Conservation (phyloP, 2,888 invertebrate genomes). For the Leptopterna dolabrata region DNA sequence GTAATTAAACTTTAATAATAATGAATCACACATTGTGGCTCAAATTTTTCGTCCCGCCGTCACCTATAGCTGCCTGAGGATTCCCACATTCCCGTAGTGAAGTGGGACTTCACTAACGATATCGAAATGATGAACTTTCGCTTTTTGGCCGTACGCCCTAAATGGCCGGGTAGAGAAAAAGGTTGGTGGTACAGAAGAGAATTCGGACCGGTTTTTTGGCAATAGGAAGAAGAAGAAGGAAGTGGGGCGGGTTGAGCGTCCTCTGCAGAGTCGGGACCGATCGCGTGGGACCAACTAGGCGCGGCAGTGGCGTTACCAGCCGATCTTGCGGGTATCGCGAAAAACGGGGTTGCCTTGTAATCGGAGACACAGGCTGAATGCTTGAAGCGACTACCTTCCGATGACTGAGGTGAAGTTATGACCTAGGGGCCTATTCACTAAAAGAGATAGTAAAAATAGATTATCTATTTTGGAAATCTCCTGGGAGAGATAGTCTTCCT, state of each 20-base stretch:
- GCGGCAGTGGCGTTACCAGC: not conserved
- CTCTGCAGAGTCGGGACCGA: not conserved
- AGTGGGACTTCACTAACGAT: slow-evolving; percentile 9
- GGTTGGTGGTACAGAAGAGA: not conserved
- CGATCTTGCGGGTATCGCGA: not conserved
- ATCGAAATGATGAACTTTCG: slow-evolving; percentile 42
- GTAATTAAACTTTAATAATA: too few species aligned
- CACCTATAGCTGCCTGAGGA: too few species aligned
- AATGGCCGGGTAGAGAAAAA: not conserved
- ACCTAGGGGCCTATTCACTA: too few species aligned
- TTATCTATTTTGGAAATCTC: too few species aligned
- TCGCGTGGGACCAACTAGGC: not conserved
- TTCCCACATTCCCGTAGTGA: not conserved
- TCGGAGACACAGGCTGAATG: not conserved
- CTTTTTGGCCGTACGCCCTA: slow-evolving; percentile 24
- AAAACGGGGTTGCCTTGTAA: not conserved
- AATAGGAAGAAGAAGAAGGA: slow-evolving; percentile 18
- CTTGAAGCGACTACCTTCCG: not conserved
- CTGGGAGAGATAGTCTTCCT: too few species aligned
- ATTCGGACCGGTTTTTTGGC: slow-evolving; percentile 46
- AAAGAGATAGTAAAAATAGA: too few species aligned
- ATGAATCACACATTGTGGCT: too few species aligned
- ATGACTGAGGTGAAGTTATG: too few species aligned
- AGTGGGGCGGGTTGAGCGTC: slow-evolving; percentile 10
- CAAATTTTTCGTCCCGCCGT: too few species aligned